phyloP scores from a whole-genome alignment of 2,113 vertebrate species.

The Lophius piscatorius region DNA sequence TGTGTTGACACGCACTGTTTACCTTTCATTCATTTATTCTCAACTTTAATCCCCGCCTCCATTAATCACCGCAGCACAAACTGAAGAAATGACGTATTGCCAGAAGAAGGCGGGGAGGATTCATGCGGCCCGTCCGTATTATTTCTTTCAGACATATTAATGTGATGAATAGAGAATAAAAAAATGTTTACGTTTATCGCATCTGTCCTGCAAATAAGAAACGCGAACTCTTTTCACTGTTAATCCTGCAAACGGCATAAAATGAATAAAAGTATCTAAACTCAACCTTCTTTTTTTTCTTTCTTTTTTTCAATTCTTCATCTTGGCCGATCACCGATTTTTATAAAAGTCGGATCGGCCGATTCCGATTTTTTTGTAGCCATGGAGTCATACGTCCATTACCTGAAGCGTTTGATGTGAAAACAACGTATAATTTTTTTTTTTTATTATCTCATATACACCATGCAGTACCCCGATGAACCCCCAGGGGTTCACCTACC shows the following conservation, averaged over 20 bases:
- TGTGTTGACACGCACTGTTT: conserved; percentile 66
- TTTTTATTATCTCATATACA: too few relatives aligned
- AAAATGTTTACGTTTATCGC: conserved; percentile 33
- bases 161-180: conserved; percentile 26
- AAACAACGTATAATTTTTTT: too few relatives aligned
- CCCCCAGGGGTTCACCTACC: too few relatives aligned
- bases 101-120: conserved; percentile 15
- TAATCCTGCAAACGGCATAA: conserved; percentile 42
- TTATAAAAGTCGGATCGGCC: too few relatives aligned
- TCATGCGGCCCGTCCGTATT: conserved; percentile 21
- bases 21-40: conserved; percentile 68
- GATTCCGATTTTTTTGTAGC: too few relatives aligned
- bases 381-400: too few relatives aligned
- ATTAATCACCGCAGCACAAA: conserved; percentile 66
- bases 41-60: conserved; percentile 58
- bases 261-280: conserved; percentile 15
- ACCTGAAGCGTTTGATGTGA: too few relatives aligned
- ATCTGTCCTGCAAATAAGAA: conserved; percentile 31
- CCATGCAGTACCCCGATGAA: too few relatives aligned
- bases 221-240: conserved; percentile 14
- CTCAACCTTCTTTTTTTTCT: too few relatives aligned
- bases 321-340: too few relatives aligned
- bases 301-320: too few relatives aligned
- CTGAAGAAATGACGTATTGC: conserved; percentile 44
- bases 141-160: conserved; percentile 26